phyloP scores from a whole-genome alignment of 2,113 vertebrate species.

The Cryptotis parvus region DNA sequence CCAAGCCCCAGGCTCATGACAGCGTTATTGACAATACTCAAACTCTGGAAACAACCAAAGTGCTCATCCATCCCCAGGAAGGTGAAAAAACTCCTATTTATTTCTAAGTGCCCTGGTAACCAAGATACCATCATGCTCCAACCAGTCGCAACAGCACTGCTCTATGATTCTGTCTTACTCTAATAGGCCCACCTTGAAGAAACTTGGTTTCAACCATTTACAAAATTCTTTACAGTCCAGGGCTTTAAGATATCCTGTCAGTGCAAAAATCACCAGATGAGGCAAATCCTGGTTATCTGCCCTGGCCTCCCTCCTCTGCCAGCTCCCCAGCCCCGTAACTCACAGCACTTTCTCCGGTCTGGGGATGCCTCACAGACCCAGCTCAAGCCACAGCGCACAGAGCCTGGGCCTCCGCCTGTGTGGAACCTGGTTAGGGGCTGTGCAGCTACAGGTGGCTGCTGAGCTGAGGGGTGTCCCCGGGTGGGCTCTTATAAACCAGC shows the following conservation, averaged over 20 bases:
- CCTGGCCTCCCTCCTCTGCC: not conserved
- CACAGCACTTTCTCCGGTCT: constrained; percentile 2
- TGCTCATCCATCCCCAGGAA: not conserved
- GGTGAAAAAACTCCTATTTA: not conserved
- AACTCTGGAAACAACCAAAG: too few relatives aligned
- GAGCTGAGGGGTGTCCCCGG: not conserved
- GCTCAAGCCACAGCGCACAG: not conserved
- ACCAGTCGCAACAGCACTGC: not conserved
- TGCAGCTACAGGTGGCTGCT: not conserved
- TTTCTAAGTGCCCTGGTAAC: not conserved
- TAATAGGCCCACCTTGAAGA: not conserved
- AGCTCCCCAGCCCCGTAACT: constrained; percentile 31
- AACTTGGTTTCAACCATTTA: not conserved
- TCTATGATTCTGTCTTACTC: not conserved
- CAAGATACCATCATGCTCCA: not conserved
- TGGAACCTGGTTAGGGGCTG: not conserved
- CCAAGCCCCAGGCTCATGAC: not conserved
- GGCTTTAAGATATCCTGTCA: not conserved
- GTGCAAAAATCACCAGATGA: not conserved
- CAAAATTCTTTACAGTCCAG: not conserved
- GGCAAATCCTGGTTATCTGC: not conserved
- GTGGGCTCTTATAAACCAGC: not conserved
- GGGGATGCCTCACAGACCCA: too few relatives aligned
- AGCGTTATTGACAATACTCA: not conserved
- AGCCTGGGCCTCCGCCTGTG: not conserved